phyloP scores from a whole-genome alignment of 2,888 invertebrate genomes.

The Odontomyia ornata region DNA sequence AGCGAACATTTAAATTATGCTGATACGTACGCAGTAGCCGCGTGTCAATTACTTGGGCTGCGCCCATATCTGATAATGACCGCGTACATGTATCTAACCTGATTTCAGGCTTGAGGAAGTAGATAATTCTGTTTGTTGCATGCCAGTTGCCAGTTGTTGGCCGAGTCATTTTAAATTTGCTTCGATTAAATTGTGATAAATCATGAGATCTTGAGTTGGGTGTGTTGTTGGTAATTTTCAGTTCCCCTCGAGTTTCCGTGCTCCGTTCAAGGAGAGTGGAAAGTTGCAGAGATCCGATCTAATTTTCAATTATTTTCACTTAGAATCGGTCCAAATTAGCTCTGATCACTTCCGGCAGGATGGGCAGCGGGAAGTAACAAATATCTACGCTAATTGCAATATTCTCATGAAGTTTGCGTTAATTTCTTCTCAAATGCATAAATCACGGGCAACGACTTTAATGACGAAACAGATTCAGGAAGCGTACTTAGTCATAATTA shows the following conservation, averaged over 20 bases:
- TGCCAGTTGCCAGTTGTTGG: background rate
- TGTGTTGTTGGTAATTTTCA: background rate
- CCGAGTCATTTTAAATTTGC: slow-evolving; percentile 31
- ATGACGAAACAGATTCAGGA: background rate
- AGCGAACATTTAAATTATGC: background rate
- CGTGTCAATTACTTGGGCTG: slow-evolving; percentile 39
- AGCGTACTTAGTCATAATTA: background rate
- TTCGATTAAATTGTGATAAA: slow-evolving; percentile 40
- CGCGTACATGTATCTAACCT: slow-evolving; percentile 27
- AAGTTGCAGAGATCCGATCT: no score
- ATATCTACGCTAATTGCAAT: no score
- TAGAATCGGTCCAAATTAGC: no score
- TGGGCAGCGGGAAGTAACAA: no score
- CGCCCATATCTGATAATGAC: slow-evolving; percentile 39
- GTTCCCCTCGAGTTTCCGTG: no score
- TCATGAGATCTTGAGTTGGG: slow-evolving; percentile 28
- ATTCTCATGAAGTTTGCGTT: no score
- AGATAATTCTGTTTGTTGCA: slow-evolving; percentile 35
- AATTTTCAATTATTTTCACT: no score
- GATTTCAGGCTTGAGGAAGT: slow-evolving; percentile 29
- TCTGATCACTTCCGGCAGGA: no score
- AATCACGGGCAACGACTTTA: background rate
- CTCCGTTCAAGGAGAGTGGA: no score
- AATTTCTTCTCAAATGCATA: background rate
- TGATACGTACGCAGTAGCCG: slow-evolving; percentile 28